Base-by-base conservation (phyloP, 2,888 invertebrate genomes). In the Habroteleia sp. region DNA sequence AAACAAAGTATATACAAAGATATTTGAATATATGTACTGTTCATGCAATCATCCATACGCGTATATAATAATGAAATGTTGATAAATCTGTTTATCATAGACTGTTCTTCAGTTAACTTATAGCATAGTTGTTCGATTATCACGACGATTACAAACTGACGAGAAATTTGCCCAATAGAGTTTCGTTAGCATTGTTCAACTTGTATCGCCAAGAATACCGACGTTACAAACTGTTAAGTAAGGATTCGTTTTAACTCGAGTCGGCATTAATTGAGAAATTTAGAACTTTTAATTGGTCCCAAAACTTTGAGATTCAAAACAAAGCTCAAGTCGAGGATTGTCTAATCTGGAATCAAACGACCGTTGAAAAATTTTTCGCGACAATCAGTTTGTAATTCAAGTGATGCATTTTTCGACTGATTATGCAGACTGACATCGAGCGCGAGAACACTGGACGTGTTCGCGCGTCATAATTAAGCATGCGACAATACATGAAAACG, bases 401-500 rank as follows among this genome's bases (percentile, higher is more conserved):
- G 27, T 48, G 52, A 60, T 46, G 42, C 37, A 71, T 42, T 46
- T 65, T 68, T 75, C 42, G 74, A 71, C 65, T 69, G 69, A 75
- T 69, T 71, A 60, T 71, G 60, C 69, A 69, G 74, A 75, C 69
- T 75, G 74, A 74, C 56, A 56, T 39, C 35, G 33, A 44, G 52
- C 42, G 37, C 37, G 42, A 14, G 27, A 14, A 50, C 39, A 50
- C 35, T 35, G 10, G 13, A 16, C 10, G 37, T 62, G 29, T 29
- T 23, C 52, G 20, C 48, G 46, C 50, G 50, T 29, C 50, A 42
- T 58, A 52, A 72, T 52, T 74, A 44, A 73, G 39, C 63, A 42
- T 25, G 20, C 68, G 68, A 74, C 74, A 63, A 74, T 74, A 69
- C 63, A 69, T 39, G 17, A 27, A 31, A 37, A 33, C 1, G 16